phyloP scores from a whole-genome alignment of 2,113 vertebrate genomes.

The Lophura nycthemera region DNA sequence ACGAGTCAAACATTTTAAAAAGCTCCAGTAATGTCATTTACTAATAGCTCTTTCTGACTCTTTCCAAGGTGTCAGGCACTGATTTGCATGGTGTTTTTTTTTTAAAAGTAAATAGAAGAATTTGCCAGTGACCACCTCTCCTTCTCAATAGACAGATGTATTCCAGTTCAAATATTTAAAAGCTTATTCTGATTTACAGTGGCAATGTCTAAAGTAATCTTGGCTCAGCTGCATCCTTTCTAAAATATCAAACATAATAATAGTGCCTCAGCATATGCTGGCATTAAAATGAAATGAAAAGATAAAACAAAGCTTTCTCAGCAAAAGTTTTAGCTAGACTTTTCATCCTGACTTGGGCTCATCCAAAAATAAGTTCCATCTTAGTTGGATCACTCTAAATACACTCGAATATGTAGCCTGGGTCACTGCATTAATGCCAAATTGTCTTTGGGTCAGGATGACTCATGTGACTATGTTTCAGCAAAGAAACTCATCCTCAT shows the following conservation, averaged over 20 bases:
- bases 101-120: not conserved
- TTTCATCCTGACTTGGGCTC: not conserved
- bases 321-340: not conserved
- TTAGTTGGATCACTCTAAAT: not conserved
- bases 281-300: not conserved
- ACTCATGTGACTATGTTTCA: not conserved
- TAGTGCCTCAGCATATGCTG: not conserved
- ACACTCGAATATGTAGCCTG: not conserved
- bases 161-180: not conserved
- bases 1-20: not conserved
- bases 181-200: not conserved
- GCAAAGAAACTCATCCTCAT: not conserved
- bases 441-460: not conserved
- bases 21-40: not conserved
- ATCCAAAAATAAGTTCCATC: not conserved
- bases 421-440: rapidly evolving
- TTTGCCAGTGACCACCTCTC: not conserved
- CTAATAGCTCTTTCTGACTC: not conserved
- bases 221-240: not conserved
- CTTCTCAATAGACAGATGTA: not conserved
- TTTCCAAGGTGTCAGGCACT: not conserved
- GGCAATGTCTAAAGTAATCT: not conserved
- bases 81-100: not conserved
- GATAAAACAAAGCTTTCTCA: not conserved
- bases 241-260: not conserved